Evolutionary conservation across 2,113 vertebrate genomes (phyloP).

Genomic region (Seriola dumerili): DNA sequence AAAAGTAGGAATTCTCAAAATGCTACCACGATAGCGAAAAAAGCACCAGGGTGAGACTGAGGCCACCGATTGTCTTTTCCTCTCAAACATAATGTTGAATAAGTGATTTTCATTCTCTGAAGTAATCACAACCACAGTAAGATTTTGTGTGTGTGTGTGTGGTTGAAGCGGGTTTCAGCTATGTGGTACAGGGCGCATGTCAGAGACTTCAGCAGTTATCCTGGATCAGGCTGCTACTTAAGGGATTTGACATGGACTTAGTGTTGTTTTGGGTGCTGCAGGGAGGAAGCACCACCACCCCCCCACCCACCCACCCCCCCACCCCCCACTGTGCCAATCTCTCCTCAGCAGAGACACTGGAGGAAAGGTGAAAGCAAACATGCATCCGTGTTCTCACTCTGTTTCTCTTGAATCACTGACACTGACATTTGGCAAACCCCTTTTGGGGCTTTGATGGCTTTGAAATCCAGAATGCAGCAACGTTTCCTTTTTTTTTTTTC

Average conservation of each 20-base stretch:
- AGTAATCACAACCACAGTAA: slow-evolving; percentile 5
- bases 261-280: slow-evolving; percentile 53
- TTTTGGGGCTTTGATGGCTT: slow-evolving; percentile 47
- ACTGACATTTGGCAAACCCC: slow-evolving; percentile 64
- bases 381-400: slow-evolving; percentile 39
- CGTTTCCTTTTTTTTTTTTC: slow-evolving; percentile 1
- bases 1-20: not conserved
- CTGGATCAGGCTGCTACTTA: slow-evolving; percentile 48
- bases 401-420: slow-evolving; percentile 60
- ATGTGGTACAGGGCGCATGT: slow-evolving; percentile 12
- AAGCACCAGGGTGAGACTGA: not conserved
- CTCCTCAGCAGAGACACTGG: slow-evolving; percentile 26
- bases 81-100: not conserved
- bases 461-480: slow-evolving; percentile 59
- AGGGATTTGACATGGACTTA: slow-evolving; percentile 53
- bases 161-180: not conserved
- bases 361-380: slow-evolving; percentile 60
- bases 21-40: not conserved
- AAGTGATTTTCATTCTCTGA: not conserved
- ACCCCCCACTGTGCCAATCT: not conserved
- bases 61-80: not conserved
- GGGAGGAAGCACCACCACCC: slow-evolving; percentile 16
- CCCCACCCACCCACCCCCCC: too few species aligned
- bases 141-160: not conserved
- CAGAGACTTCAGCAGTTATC: slow-evolving; percentile 29